Evolutionary conservation across 2,888 invertebrate genomes (phyloP).

Genomic region (Phragmatobia fuliginosa): DNA sequence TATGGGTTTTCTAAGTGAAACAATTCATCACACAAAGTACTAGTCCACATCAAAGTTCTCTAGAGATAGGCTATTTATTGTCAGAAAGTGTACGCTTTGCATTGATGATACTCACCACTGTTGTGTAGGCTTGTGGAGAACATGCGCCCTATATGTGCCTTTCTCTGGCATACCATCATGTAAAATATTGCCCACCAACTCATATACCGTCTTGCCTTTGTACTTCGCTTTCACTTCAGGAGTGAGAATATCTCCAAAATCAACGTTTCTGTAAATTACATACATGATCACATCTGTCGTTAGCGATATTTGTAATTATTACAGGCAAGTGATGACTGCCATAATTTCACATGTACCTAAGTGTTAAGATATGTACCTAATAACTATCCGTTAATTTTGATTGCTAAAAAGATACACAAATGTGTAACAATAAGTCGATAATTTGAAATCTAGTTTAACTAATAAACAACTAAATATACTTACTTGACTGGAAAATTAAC

Average conservation of each 20-base stretch:
- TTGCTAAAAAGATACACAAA: background rate
- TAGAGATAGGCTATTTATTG: too few relatives aligned
- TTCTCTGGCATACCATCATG: slow-evolving; percentile 98
- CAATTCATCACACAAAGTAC: too few relatives aligned
- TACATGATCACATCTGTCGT: background rate
- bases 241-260: slow-evolving; percentile 97
- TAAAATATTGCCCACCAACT: slow-evolving; percentile 99
- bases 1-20: too few relatives aligned
- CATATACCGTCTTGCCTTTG: slow-evolving; percentile 94
- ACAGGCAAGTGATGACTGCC: too few relatives aligned
- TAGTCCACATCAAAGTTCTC: too few relatives aligned
- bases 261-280: slow-evolving; percentile 92
- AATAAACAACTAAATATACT: slow-evolving; percentile 68
- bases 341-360: too few relatives aligned
- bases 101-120: slow-evolving; percentile 87
- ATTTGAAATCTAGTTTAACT: background rate
- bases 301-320: background rate
- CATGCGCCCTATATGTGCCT: slow-evolving; percentile 97
- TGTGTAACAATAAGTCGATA: background rate
- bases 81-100: too few relatives aligned
- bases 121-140: slow-evolving; percentile 94
- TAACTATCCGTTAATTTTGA: too few relatives aligned
- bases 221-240: slow-evolving; percentile 93
- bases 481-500: slow-evolving; percentile 99
- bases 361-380: too few relatives aligned